phyloP scores from a whole-genome alignment of 2,113 vertebrate species.

The Egretta garzetta region DNA sequence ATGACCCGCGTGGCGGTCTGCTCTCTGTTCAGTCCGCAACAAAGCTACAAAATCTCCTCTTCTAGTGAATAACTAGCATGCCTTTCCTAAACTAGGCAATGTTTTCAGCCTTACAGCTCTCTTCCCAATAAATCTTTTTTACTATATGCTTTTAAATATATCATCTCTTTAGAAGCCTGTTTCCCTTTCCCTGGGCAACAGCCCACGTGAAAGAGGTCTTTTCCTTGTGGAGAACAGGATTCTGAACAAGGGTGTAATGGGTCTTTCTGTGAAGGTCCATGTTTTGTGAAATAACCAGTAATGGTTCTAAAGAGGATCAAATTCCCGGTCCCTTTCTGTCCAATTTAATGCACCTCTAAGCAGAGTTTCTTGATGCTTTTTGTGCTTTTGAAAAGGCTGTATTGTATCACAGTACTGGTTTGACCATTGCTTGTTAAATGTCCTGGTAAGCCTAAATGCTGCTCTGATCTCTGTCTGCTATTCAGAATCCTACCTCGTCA shows the following conservation, averaged over 20 bases:
- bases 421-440: background rate
- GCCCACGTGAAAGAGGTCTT: background rate
- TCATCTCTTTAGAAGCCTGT: background rate
- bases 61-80: background rate
- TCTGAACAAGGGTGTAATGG: background rate
- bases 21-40: accelerated
- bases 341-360: background rate
- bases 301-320: background rate
- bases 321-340: background rate
- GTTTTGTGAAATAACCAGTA: background rate
- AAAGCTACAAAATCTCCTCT: background rate
- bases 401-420: background rate
- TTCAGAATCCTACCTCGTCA: background rate
- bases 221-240: background rate
- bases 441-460: background rate
- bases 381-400: background rate
- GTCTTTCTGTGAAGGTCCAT: background rate
- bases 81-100: background rate
- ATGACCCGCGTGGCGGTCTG: background rate
- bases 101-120: background rate
- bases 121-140: background rate
- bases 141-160: background rate
- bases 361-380: background rate
- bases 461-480: background rate
- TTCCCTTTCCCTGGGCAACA: background rate